phyloP scores from a whole-genome alignment of 1,140 invertebrate genomes.

The Grapholita molesta region DNA sequence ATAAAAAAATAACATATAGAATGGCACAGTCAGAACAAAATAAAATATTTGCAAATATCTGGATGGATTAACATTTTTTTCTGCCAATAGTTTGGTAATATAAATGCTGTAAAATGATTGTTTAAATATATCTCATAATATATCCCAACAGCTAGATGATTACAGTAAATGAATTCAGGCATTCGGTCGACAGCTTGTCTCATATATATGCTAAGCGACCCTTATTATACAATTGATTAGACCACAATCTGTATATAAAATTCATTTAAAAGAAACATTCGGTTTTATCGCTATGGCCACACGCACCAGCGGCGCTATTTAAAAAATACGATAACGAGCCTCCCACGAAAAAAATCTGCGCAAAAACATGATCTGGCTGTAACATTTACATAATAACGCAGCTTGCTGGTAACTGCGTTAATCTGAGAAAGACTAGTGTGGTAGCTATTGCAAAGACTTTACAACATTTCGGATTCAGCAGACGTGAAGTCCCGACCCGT shows the following conservation, averaged over 20 bases:
- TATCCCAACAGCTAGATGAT: no score
- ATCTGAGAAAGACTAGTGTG: background rate
- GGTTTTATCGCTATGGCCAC: background rate
- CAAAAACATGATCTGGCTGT: background rate
- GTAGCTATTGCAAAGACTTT: background rate
- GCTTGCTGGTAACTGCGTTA: background rate
- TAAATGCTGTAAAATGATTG: no score
- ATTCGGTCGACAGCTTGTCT: no score
- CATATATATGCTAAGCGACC: background rate
- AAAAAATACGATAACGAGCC: constrained; percentile 10
- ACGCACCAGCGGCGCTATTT: background rate
- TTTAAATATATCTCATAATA: no score
- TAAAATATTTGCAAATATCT: no score
- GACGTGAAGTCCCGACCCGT: background rate
- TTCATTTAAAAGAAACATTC: background rate
- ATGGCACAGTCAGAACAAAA: no score
- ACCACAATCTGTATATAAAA: constrained; percentile 81
- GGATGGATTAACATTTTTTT: no score
- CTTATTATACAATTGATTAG: constrained; percentile 18
- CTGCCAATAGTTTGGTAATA: no score
- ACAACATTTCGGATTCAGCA: background rate
- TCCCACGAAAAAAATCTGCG: background rate
- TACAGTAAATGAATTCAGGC: no score
- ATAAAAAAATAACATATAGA: no score
- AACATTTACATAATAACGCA: constrained; percentile 10